Evolutionary conservation across 1,140 invertebrate genomes (phyloP).

Genomic region (Bacillus rossius): DNA sequence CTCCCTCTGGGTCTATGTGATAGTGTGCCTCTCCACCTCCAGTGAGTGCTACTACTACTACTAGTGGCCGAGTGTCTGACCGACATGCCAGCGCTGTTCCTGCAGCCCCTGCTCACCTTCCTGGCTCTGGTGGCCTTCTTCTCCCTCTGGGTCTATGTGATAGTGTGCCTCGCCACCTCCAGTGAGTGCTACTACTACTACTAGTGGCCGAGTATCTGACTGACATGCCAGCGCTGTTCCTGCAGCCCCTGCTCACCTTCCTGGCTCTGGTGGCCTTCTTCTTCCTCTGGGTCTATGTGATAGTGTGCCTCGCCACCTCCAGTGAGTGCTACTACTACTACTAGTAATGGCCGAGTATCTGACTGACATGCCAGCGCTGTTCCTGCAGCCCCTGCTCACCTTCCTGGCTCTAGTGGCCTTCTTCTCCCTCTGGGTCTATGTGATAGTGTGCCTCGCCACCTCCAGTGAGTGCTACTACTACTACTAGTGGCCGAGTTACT

Average conservation of each 20-base stretch:
- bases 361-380: conserved; percentile 75
- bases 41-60: no score
- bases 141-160: conserved; percentile 76
- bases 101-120: conserved; percentile 86
- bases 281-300: conserved; percentile 76
- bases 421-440: conserved; percentile 77
- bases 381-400: conserved; percentile 83
- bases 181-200: no score
- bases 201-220: no score
- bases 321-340: no score
- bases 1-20: conserved; percentile 76
- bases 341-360: no score
- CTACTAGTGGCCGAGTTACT: no score
- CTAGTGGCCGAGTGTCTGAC: no score
- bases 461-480: conserved; percentile 64
- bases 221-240: conserved; percentile 75
- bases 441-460: conserved; percentile 66
- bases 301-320: conserved; percentile 63
- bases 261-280: conserved; percentile 71
- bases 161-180: conserved; percentile 63
- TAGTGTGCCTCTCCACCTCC: conserved; percentile 63
- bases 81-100: conserved; percentile 75
- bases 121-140: conserved; percentile 71
- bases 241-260: conserved; percentile 86
- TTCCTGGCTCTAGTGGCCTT: conserved; percentile 73